Conservation (phyloP, 2,113 vertebrate genomes). For the Notarius lentiginosus region DNA sequence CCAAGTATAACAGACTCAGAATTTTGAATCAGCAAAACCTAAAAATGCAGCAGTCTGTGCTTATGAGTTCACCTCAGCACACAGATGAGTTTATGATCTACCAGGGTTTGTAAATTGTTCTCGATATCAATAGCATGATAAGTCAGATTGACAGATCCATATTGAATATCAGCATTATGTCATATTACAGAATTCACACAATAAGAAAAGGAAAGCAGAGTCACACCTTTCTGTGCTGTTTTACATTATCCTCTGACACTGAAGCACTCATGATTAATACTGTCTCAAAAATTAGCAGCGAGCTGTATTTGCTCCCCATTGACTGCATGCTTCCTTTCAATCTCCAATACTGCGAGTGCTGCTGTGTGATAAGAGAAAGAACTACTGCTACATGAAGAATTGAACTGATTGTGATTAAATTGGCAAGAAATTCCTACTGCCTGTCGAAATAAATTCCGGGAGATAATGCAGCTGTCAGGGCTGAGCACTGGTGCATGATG, state of each 20-base stretch:
- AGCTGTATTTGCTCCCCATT: background rate
- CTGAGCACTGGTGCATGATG: background rate
- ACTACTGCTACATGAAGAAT: constrained; percentile 4
- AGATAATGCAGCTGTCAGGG: constrained; percentile 34
- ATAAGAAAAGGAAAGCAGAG: background rate
- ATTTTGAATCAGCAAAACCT: background rate
- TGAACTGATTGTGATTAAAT: constrained; percentile 27
- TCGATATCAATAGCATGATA: background rate
- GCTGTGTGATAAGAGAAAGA: constrained; percentile 22
- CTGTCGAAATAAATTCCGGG: constrained; percentile 28
- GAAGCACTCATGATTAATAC: background rate
- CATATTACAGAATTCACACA: background rate
- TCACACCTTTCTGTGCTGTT: background rate
- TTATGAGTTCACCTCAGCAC: background rate
- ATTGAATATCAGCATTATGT: background rate
- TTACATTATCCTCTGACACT: background rate
- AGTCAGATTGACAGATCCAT: background rate
- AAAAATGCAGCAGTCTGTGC: background rate
- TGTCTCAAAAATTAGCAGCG: background rate
- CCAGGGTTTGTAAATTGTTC: background rate
- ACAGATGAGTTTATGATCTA: background rate
- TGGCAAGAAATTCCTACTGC: constrained; percentile 20
- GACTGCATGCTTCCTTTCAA: background rate
- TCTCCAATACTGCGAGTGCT: background rate
- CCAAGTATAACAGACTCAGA: background rate